A percentile compares a stretch with the other conserved stretches of the same genome.
Conservation (phyloP, 2,888 invertebrate species). For the Seladonia tumulorum region DNA sequence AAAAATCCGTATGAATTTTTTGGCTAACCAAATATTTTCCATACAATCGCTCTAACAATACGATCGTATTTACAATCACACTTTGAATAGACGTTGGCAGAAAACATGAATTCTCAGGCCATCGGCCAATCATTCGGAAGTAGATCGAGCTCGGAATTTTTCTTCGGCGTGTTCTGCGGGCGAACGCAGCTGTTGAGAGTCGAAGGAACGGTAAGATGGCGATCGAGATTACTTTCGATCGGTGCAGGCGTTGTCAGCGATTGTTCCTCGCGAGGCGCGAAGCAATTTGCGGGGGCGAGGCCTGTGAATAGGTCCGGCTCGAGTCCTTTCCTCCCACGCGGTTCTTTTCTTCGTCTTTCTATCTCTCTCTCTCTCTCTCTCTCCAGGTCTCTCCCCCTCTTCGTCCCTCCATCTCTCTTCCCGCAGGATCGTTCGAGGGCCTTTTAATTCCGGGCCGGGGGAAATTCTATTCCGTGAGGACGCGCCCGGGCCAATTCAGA, state of each 20-base stretch:
- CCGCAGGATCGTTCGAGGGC: slow-evolving; percentile 31
- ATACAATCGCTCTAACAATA: no score
- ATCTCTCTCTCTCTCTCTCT: neutral
- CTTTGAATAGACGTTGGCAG: neutral
- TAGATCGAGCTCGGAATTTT: neutral
- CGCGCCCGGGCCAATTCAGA: slow-evolving; percentile 78
- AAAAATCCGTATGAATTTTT: no score
- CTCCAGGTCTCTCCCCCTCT: neutral
- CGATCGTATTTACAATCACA: no score
- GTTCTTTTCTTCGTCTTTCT: slow-evolving; percentile 8
- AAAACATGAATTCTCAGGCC: neutral
- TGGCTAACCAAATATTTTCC: no score
- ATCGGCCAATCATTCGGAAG: neutral
- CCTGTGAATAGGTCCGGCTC: slow-evolving; percentile 30
- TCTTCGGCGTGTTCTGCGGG: neutral
- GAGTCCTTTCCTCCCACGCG: neutral
- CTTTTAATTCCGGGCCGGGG: slow-evolving; percentile 69
- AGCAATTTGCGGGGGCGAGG: slow-evolving; percentile 61
- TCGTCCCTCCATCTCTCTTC: neutral
- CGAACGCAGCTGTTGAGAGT: neutral
- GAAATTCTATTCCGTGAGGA: slow-evolving; percentile 77
- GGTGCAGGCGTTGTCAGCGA: slow-evolving; percentile 32
- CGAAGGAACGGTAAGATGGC: neutral
- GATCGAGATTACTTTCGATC: slow-evolving; percentile 36
- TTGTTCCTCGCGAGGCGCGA: slow-evolving; percentile 58